A percentile compares a stretch with the other conserved stretches of the same genome.
phyloP scores from a whole-genome alignment of 2,113 vertebrate genomes.

The Cavia aperea region DNA sequence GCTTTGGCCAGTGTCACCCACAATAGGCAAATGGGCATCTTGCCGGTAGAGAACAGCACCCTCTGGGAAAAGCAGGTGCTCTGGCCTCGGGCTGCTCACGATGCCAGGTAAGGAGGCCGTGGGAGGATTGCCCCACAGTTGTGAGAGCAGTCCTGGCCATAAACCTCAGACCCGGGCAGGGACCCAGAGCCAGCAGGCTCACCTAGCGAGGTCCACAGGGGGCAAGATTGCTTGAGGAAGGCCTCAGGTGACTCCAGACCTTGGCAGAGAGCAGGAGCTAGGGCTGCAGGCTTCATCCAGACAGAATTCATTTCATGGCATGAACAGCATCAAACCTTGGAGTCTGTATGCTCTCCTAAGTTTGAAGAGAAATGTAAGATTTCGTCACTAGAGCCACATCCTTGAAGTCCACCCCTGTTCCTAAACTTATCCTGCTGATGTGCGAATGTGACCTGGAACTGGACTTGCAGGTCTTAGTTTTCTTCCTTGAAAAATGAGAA shows the following conservation, averaged over 20 bases:
- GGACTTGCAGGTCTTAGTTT: background rate
- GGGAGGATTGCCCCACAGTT: background rate
- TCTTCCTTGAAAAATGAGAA: background rate
- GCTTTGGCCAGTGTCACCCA: background rate
- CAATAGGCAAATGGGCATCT: background rate
- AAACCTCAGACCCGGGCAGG: conserved; percentile 4
- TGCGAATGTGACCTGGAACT: background rate
- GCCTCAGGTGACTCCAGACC: background rate
- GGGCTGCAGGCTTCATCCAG: background rate
- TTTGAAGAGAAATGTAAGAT: background rate
- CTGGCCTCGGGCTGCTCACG: background rate
- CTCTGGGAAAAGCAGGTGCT: conserved; percentile 14
- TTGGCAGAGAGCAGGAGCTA: background rate
- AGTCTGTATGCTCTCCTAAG: background rate
- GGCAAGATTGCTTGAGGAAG: background rate
- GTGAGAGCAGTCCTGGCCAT: background rate
- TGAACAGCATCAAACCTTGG: background rate
- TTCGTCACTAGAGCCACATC: background rate
- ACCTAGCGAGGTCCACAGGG: background rate
- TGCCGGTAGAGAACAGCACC: background rate
- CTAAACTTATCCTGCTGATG: background rate
- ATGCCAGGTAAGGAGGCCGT: background rate
- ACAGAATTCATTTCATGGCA: background rate
- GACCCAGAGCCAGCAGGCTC: conserved; percentile 30
- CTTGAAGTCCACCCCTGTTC: background rate